Percentiles rank a stretch among this genome's conserved stretches.
Conservation (phyloP, 2,113 vertebrate genomes). For the Mesembrinibis cayennensis region DNA sequence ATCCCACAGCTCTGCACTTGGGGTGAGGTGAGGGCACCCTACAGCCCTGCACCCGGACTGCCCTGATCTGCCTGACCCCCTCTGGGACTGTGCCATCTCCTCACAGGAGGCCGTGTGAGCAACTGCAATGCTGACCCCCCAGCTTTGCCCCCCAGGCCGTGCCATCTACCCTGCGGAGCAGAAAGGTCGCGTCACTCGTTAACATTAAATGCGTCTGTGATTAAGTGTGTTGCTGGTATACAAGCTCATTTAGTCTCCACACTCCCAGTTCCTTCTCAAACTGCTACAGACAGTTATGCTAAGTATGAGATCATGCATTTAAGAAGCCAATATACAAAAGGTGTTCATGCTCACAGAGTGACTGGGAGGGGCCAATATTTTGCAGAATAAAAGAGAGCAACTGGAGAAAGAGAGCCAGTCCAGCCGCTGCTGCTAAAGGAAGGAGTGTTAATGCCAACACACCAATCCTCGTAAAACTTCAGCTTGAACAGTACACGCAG, state of each 20-base stretch:
- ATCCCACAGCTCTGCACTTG: accelerated
- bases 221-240: not conserved
- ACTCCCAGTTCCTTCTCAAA: not conserved
- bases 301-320: not conserved
- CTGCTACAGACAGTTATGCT: not conserved
- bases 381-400: not conserved
- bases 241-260: not conserved
- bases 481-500: not conserved
- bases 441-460: accelerated
- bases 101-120: not conserved
- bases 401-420: not conserved
- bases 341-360: not conserved
- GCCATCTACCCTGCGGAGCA: not conserved
- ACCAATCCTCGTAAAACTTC: not conserved
- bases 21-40: too few relatives aligned
- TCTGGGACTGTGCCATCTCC: not conserved
- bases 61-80: not conserved
- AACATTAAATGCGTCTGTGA: not conserved
- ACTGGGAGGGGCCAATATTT: not conserved
- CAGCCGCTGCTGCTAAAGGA: not conserved
- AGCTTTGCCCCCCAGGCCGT: not conserved
- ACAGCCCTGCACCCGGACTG: accelerated
- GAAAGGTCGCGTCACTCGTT: not conserved
- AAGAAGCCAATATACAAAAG: not conserved
- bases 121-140: not conserved